These are phyloP conservation scores for Larimichthys crocea DNA, from an alignment of 2,113 vertebrate genomes.

Conservation along the genomic window DNA sequence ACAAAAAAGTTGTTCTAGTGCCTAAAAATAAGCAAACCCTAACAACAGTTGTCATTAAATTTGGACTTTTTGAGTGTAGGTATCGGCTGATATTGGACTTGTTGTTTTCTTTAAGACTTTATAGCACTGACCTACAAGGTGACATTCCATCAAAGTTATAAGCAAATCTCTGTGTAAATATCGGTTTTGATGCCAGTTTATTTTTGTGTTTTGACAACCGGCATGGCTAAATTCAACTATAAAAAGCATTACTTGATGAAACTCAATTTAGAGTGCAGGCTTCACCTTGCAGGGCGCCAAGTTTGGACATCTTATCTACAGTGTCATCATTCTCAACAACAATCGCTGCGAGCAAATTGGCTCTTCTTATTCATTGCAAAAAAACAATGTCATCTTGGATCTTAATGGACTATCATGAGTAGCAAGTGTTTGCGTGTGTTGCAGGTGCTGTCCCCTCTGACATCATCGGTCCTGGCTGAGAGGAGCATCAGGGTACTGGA, in stretches of 20 bases:
- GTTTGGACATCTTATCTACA: not conserved
- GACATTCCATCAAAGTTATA: not conserved
- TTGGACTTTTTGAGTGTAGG: not conserved
- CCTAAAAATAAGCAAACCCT: not conserved
- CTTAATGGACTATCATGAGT: not conserved
- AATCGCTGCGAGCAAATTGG: not conserved
- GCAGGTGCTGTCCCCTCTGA: constrained; percentile 95
- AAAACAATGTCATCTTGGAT: not conserved
- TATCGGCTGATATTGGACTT: not conserved
- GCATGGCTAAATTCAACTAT: not conserved
- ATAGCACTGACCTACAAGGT: not conserved
- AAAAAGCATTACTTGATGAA: not conserved
- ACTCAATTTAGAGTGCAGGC: not conserved
- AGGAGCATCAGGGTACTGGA: constrained; percentile 92
- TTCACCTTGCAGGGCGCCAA: not conserved
- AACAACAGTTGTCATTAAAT: not conserved
- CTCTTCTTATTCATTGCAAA: not conserved
- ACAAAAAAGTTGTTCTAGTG: not conserved
- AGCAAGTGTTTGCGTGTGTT: constrained; percentile 33
- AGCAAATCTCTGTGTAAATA: not conserved
- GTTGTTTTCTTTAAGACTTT: not conserved
- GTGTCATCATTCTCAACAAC: constrained; percentile 10
- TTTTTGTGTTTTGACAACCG: not conserved
- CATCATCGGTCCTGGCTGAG: constrained; percentile 93
- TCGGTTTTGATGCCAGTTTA: not conserved